These are phyloP conservation scores for Lepidonotus clava DNA, from an alignment of 2,888 invertebrate species.

Conservation along the genomic window DNA sequence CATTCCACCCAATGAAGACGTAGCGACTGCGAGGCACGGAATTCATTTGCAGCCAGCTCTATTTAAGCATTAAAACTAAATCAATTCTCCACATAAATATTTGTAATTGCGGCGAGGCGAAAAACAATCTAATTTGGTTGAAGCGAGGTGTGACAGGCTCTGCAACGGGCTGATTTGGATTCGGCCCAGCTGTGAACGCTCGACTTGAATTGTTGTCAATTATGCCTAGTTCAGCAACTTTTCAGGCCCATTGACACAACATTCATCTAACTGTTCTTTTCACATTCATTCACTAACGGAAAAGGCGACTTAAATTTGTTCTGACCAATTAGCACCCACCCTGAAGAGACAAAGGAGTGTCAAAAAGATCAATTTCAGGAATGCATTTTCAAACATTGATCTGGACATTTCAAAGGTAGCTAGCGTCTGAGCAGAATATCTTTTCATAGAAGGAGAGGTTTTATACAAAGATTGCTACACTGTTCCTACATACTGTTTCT, in stretches of 20 bases:
- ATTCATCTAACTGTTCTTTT: too few species aligned
- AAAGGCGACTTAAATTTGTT: too few species aligned
- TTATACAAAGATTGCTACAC: too few species aligned
- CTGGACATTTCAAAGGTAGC: too few species aligned
- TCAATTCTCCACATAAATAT: constrained; percentile 19
- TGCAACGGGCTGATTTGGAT: background rate
- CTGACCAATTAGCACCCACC: too few species aligned
- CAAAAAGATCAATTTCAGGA: too few species aligned
- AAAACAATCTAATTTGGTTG: background rate
- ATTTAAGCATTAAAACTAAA: background rate
- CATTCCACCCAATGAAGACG: background rate
- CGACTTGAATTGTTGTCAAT: background rate
- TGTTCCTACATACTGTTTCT: too few species aligned
- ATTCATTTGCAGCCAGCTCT: background rate
- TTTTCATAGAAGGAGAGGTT: too few species aligned
- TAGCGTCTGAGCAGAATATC: too few species aligned
- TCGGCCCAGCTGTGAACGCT: background rate
- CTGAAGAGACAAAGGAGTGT: too few species aligned
- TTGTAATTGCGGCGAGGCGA: background rate
- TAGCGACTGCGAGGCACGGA: background rate
- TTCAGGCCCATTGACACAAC: background rate
- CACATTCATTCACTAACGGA: too few species aligned
- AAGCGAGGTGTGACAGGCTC: background rate
- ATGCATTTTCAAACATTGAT: too few species aligned
- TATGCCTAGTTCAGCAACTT: background rate